phyloP scores from a whole-genome alignment of 2,888 invertebrate species.

The Drosophila mimetica region DNA sequence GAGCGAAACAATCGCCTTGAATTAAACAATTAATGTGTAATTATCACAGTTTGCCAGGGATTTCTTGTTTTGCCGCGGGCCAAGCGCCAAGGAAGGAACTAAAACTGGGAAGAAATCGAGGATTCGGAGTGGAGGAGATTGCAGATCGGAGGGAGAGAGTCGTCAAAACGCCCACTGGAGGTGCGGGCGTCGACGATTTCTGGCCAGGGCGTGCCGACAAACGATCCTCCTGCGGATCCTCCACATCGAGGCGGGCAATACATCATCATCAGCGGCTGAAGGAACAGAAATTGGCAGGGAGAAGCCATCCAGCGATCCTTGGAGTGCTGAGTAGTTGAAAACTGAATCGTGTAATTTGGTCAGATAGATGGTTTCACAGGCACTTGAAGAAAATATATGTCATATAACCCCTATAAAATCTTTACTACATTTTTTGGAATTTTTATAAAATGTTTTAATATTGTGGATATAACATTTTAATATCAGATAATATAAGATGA shows the following conservation, averaged over 20 bases:
- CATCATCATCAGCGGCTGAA: constrained; percentile 43
- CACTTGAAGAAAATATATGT: constrained; percentile 2
- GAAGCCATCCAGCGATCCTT: constrained; percentile 30
- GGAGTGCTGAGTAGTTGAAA: constrained; percentile 50
- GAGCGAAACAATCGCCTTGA: constrained; percentile 56
- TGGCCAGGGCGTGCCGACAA: constrained; percentile 48
- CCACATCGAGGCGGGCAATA: constrained; percentile 29
- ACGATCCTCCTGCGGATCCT: constrained; percentile 33
- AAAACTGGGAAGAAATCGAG: background rate
- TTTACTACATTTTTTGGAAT: too few relatives aligned
- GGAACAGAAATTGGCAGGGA: constrained; percentile 4
- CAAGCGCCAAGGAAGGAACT: constrained; percentile 38
- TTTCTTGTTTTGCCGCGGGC: constrained; percentile 34
- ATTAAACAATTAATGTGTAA: constrained; percentile 82
- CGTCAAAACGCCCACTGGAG: constrained; percentile 72
- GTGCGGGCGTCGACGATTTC: constrained; percentile 53
- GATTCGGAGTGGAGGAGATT: constrained; percentile 4
- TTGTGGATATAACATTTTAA: too few relatives aligned
- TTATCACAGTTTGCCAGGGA: constrained; percentile 78
- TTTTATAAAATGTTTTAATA: background rate
- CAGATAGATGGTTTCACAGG: constrained; percentile 9
- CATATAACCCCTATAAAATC: too few relatives aligned
- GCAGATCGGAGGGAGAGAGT: constrained; percentile 36
- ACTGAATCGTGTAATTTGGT: constrained; percentile 43
- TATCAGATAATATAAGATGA: too few relatives aligned